These are phyloP conservation scores for Nannoperca australis DNA, from an alignment of 2,797 vertebrate genomes.

Conservation along the genomic window DNA sequence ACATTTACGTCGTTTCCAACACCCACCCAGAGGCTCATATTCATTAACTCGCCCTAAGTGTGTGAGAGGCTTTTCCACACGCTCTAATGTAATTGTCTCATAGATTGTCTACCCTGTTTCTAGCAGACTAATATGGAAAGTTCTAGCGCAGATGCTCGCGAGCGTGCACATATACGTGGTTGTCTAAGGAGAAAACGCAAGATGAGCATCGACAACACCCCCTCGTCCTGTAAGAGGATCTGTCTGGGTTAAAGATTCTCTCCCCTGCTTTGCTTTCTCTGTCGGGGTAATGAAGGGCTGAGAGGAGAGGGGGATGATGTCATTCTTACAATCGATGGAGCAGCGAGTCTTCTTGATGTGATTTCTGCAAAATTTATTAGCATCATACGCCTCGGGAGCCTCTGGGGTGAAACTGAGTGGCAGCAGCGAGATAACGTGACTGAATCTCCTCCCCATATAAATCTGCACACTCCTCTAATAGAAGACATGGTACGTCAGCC, in stretches of 20 bases:
- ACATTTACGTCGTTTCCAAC: constrained; percentile 25
- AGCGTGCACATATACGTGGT: neutral
- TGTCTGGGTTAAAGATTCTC: constrained; percentile 52
- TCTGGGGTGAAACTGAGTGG: constrained; percentile 57
- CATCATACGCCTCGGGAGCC: constrained; percentile 60
- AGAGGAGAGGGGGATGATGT: constrained; percentile 71
- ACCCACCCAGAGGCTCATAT: constrained; percentile 41
- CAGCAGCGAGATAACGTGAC: constrained; percentile 44
- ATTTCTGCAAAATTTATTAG: constrained; percentile 78
- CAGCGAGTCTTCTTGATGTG: constrained; percentile 66
- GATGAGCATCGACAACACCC: constrained; percentile 22
- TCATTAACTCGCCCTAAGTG: constrained; percentile 62
- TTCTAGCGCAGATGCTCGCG: constrained; percentile 28
- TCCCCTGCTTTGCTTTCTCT: constrained; percentile 32
- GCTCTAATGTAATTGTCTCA: constrained; percentile 71
- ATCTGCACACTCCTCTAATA: constrained; percentile 34
- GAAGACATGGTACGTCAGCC: constrained; percentile 17
- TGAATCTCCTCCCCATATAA: constrained; percentile 33
- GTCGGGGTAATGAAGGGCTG: constrained; percentile 26
- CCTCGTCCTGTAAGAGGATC: constrained; percentile 73
- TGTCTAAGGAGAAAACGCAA: constrained; percentile 19
- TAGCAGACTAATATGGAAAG: constrained; percentile 76
- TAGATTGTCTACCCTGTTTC: constrained; percentile 51
- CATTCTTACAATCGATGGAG: constrained; percentile 74
- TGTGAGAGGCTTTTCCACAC: constrained; percentile 61